Evolutionary conservation across 2,797 vertebrate genomes (phyloP).

Genomic region (Netta rufina): DNA sequence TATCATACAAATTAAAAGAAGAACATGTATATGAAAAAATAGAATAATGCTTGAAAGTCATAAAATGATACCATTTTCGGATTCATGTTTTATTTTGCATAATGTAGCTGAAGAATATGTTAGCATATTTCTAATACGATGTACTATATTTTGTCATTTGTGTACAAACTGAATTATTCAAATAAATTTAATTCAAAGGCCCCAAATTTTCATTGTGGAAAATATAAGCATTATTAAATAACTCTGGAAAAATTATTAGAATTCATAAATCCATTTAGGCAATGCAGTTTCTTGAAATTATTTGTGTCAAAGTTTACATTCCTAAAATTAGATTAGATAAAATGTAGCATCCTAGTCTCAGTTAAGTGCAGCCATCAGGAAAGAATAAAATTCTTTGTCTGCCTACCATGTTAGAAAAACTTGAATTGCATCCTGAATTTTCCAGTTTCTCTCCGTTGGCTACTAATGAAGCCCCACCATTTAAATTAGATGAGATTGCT

Average conservation of each 20-base stretch:
- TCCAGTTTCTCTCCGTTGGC: neutral
- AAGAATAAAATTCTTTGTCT: neutral
- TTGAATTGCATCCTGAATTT: neutral
- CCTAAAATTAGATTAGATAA: conserved; percentile 22
- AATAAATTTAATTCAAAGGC: neutral
- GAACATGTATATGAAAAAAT: neutral
- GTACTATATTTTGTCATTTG: neutral
- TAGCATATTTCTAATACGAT: neutral
- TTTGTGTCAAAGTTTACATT: conserved; percentile 16
- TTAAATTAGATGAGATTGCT: neutral
- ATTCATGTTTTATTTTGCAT: neutral
- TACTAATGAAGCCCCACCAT: neutral
- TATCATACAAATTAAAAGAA: neutral
- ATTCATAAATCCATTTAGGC: neutral
- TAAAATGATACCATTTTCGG: neutral
- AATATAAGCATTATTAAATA: neutral
- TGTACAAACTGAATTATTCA: neutral
- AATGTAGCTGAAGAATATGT: neutral
- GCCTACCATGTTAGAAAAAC: neutral
- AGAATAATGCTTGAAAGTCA: neutral
- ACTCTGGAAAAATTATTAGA: neutral
- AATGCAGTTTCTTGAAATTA: neutral
- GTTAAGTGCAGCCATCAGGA: neutral
- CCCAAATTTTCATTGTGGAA: neutral
- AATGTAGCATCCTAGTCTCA: neutral